Base-by-base conservation (phyloP, 2,113 vertebrate genomes). In the Aviceda subcristata region DNA sequence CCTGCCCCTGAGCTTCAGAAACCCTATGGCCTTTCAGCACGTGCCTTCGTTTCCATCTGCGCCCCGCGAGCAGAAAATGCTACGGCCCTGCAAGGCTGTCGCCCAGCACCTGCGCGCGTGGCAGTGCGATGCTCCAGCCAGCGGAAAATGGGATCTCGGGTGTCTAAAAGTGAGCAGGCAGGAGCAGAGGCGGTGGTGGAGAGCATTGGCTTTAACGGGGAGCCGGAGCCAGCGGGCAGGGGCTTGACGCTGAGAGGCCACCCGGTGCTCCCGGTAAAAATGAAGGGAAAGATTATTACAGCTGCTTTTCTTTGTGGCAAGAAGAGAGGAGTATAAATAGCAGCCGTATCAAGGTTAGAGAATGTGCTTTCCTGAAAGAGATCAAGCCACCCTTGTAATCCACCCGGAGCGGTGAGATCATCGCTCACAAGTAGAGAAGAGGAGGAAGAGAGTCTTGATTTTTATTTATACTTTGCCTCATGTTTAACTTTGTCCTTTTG, bases 391-490 rank as follows among this genome's bases (percentile, higher is more conserved):
- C 85, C 97, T 97, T 95, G 89, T 90, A 94, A 97, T 94, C 94
- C 89, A 92, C 91, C 96, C 93, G 6, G 87, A 94, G 78, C 1
- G 51, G 84, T 97, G 97, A 97, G 89, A 94, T 97, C 96, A 94
- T 97, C 57, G 14, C 85, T 94, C 53, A 75, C 92, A 91, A 97
- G 97, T 81, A n/a, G 80, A 87, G 93, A 95, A 92, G 88, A 95
- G 97, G 91, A 97, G 95, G 97, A 96, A 95, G 89, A 93, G 76
- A 92, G 46, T 83, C 93, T 97, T 88, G 71, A 24, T 93, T 97
- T 97, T 96, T 96, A 97, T 97, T 97, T 97, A 97, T 97, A 95
- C 95, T 92, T 96, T 62, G 89, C 95, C 91, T 96, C 53, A 76
- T 96, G 89, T 94, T 95, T 97, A 97, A 96, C 92, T 95, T 96